Evolutionary conservation across 2,797 vertebrate species (phyloP), one percentile per base, ranked within the genome.

Genomic region (Sardinella longiceps): DNA sequence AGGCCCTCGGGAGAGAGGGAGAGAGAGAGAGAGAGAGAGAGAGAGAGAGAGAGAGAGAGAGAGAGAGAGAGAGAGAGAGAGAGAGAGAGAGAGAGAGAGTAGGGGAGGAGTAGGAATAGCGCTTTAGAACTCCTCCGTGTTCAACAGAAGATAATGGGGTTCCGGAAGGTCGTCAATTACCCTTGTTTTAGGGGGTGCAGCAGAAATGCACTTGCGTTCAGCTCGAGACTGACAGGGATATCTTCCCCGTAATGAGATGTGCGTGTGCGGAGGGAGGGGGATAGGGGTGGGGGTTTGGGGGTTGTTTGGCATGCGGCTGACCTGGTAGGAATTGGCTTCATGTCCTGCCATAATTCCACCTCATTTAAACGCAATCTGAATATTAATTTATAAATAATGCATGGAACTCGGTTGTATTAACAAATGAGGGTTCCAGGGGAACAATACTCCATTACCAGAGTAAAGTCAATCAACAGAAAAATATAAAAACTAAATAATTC

Each of bases 81-180:
- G 53, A 14, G 74, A 70, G 85, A 89, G 89, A 87, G 92, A 91
- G 91, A 91, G 92, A 91, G 91, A 91, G 37, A 43, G 23, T 23
- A 20, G 87, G 15, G 37, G 33, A 39, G 15, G 63, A 33, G 46
- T 5, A 12, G 12, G 28, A 39, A 33, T 70, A 77, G 39, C 23
- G 94, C 92, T 92, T 89, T 91, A 92, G 93, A 93, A 93, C 87
- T 91, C 90, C 83, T 93, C 93, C 92, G 94, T 94, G 94, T 94
- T 93, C 90, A 89, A 86, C 63, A 83, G 84, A 88, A 94, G 91
- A 95, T 95, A 94, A 95, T 92, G 89, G 90, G 91, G 93, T 90
- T 92, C 88, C 89, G 90, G 91, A 83, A 45, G 80, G 91, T 90
- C 90, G 90, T 94, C 94, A 94, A 95, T 94, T 93, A 94, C 92